Conservation (phyloP, 2,797 vertebrate genomes). For the Gouania willdenowi region DNA sequence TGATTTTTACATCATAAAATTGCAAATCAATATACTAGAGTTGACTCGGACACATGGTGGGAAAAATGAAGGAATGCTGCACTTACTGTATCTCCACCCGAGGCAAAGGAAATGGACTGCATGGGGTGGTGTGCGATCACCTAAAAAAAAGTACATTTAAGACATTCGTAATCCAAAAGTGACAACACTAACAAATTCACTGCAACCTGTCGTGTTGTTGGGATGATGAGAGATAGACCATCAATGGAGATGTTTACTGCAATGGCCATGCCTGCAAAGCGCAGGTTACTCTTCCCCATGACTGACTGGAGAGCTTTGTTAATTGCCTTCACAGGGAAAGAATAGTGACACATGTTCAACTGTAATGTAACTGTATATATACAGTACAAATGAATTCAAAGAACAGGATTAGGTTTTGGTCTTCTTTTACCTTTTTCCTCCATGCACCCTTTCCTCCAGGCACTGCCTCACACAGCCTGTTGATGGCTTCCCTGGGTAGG, state of each 20-base stretch:
- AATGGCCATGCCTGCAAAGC: slow-evolving; percentile 92
- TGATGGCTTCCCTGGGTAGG: slow-evolving; percentile 90
- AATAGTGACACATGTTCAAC: too few species aligned
- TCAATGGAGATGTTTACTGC: slow-evolving; percentile 90
- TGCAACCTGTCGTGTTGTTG: slow-evolving; percentile 89
- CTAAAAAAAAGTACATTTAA: slow-evolving; percentile 59
- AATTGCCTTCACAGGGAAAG: slow-evolving; percentile 61
- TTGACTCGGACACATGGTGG: slow-evolving; percentile 9
- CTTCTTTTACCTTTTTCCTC: slow-evolving; percentile 84
- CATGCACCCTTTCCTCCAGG: slow-evolving; percentile 89
- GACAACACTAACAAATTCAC: too few species aligned
- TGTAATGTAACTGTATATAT: too few species aligned
- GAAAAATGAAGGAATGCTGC: slow-evolving; percentile 5
- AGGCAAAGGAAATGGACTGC: slow-evolving; percentile 98
- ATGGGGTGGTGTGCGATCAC: slow-evolving; percentile 96
- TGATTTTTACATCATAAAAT: slow-evolving; percentile 25
- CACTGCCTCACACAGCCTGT: slow-evolving; percentile 90
- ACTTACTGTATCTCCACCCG: slow-evolving; percentile 93
- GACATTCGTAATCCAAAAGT: too few species aligned
- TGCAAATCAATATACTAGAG: slow-evolving; percentile 19
- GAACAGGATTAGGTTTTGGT: neutral
- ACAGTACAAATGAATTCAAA: too few species aligned
- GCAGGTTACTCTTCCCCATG: slow-evolving; percentile 93
- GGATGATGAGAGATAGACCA: slow-evolving; percentile 88
- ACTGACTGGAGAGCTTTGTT: slow-evolving; percentile 89